phyloP scores from a whole-genome alignment of 2,888 invertebrate species.

The Pteria penguin region DNA sequence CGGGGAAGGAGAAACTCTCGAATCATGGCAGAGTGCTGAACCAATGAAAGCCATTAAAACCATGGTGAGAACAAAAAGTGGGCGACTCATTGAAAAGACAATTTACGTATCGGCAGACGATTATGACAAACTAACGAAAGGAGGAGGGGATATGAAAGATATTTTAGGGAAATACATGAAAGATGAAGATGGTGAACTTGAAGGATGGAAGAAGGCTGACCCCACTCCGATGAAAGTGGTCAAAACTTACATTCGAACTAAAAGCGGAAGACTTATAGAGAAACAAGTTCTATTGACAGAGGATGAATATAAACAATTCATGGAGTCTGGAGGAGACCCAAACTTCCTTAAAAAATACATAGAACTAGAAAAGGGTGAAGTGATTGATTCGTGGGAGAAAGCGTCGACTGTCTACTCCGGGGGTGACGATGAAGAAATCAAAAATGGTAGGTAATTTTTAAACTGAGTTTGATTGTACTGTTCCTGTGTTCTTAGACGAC shows the following conservation, averaged over 20 bases:
- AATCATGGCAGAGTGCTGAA: slow-evolving; percentile 76
- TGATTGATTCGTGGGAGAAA: slow-evolving; percentile 79
- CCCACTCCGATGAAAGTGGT: slow-evolving; percentile 75
- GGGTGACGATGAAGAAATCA: slow-evolving; percentile 70
- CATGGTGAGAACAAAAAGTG: slow-evolving; percentile 78
- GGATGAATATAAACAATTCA: slow-evolving; percentile 75
- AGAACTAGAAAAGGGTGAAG: slow-evolving; percentile 75
- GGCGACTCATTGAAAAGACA: slow-evolving; percentile 77
- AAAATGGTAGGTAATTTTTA: slow-evolving; percentile 60
- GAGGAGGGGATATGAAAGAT: slow-evolving; percentile 71
- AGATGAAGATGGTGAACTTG: slow-evolving; percentile 70
- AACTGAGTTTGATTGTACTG: no score
- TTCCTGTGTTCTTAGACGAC: no score
- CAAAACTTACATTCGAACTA: slow-evolving; percentile 75
- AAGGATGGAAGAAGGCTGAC: slow-evolving; percentile 76
- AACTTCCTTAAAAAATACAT: slow-evolving; percentile 77
- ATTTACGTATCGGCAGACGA: slow-evolving; percentile 77
- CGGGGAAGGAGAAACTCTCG: slow-evolving; percentile 75
- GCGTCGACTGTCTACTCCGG: slow-evolving; percentile 76
- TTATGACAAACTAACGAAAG: slow-evolving; percentile 74
- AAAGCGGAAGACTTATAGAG: slow-evolving; percentile 78
- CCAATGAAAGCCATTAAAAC: slow-evolving; percentile 78
- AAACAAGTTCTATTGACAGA: slow-evolving; percentile 77
- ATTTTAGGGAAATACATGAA: slow-evolving; percentile 76
- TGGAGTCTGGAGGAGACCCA: slow-evolving; percentile 74